Base-by-base conservation (phyloP, 2,797 vertebrate genomes). In the Miichthys miiuy region DNA sequence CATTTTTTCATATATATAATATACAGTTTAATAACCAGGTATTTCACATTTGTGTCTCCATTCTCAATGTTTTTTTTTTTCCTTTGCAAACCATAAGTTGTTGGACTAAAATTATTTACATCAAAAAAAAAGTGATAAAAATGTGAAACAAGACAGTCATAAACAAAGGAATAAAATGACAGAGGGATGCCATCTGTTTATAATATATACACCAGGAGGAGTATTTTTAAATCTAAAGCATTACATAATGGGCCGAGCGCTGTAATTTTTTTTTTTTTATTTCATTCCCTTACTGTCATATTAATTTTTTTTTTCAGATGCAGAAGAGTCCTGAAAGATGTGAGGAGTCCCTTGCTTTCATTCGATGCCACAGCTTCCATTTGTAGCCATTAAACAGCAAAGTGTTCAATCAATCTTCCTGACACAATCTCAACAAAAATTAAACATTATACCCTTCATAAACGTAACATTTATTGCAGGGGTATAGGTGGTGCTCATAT, bases 81-180 rank as follows among this genome's bases (percentile, higher is more conserved):
- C 67, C 67, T 90, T 92, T 93, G 92, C 90, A 94, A 94, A 94
- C 89, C 90, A 89, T 91, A 92, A 87, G 68, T 91, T 89, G 90
- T 91, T 85, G 87, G 92, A 94, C 93, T 94, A 94, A 93, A 95
- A 93, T 92, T 96, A 96, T 96, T 96, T 95, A 96, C 95, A 96
- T 93, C 90, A 89, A 90, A 92, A 90, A 90, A 92, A 93, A 90
- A 86, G 90, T 90, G 91, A 93, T 94, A 93, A 93, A 95, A 95
- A 94, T 94, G 92, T 89, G 69, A 92, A 93, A 91, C 83, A 88
- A 87, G 61, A 90, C 72, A 72, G 51, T 82, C 65, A 80, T 90
- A 78, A 91, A 91, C 86, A 38, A 58, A 88, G 82, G 86, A 88
- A 89, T 86, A 85, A 91, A 91, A 92, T 79, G 83, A 92, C 84